Conservation (phyloP, 2,888 invertebrate genomes). For the Lasioglossum leucozonium region DNA sequence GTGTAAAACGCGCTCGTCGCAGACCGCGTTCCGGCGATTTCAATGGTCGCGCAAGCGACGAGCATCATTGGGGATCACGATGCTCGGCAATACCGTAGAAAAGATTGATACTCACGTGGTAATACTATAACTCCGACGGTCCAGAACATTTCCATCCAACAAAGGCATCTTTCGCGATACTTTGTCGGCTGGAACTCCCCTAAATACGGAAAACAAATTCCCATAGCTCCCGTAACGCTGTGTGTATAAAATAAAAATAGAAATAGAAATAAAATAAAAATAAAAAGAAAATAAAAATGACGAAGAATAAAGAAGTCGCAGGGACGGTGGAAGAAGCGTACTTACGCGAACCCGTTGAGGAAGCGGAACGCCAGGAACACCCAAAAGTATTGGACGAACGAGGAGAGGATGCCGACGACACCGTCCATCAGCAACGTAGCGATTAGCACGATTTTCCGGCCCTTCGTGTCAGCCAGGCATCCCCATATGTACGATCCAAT, state of each 20-base stretch:
- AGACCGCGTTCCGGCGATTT: background rate
- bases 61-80: background rate
- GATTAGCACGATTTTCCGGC: conserved; percentile 90
- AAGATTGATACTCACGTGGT: conserved; percentile 86
- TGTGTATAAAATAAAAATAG: conserved; percentile 34
- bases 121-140: conserved; percentile 91
- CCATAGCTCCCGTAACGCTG: conserved; percentile 93
- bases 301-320: background rate
- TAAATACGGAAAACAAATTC: conserved; percentile 92
- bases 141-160: conserved; percentile 95
- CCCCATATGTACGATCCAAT: conserved; percentile 94
- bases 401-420: conserved; percentile 89
- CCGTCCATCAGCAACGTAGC: conserved; percentile 91
- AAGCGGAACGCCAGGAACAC: conserved; percentile 91
- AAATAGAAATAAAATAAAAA: conserved; percentile 18
- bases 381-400: conserved; percentile 90
- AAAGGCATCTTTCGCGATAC: conserved; percentile 91
- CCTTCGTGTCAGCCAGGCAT: conserved; percentile 92
- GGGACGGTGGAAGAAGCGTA: conserved; percentile 69
- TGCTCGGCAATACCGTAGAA: background rate
- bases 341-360: conserved; percentile 93
- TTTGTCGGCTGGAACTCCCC: conserved; percentile 93
- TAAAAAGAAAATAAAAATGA: background rate
- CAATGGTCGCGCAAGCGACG: background rate
- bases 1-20: background rate